Base-by-base conservation (phyloP, 2,797 vertebrate species). In the Alca torda region DNA sequence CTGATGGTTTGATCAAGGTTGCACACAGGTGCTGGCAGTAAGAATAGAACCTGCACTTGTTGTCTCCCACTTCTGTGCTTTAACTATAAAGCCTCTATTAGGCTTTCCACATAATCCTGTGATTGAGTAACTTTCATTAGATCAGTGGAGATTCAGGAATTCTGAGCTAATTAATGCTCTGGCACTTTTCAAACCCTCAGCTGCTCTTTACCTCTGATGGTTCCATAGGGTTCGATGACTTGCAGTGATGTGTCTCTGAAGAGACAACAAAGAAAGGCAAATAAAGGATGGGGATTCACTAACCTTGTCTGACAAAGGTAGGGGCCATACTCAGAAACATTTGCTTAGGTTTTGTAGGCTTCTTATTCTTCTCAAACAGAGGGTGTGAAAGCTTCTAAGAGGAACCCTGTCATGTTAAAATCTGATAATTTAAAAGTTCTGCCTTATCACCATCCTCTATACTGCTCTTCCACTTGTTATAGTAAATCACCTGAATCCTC, bases 151-250 rank as follows among this genome's bases (percentile, higher is more conserved):
- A 92, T 67, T 91, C 81, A 87, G 85, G 88, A 94, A 78, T 95
- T 89, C 87, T 87, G 82, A 95, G 90, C 84, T 96, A 94, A 96
- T 96, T 95, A 97, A 95, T 90, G 89, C 75, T 87, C 87, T 87
- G 85, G 68, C 85, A 94, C 87, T 94, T 94, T 86, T 95, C 74
- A 93, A 46, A 78, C 63, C 91, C 92, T 93, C 69, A 2, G 50
- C 43, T 97, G 65, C 78, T 94, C 87, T 97, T 96, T 84, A 77
- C 45, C 33, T 82, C 81, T 75, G 87, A 67, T 77, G 85, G 67
- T 85, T 92, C 87, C n/a, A 1, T 16, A 53, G 80, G 83, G 51
- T 76, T 90, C 0, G 7, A 79, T 96, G 92, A 92, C 89, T 90
- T 79, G 84, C 69, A 67, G 81, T 37, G 82, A 79, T 92, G 70